phyloP scores from a whole-genome alignment of 30 jellyfish, hydroid and myxozoan genomes.

The Clytia hemisphaerica region DNA sequence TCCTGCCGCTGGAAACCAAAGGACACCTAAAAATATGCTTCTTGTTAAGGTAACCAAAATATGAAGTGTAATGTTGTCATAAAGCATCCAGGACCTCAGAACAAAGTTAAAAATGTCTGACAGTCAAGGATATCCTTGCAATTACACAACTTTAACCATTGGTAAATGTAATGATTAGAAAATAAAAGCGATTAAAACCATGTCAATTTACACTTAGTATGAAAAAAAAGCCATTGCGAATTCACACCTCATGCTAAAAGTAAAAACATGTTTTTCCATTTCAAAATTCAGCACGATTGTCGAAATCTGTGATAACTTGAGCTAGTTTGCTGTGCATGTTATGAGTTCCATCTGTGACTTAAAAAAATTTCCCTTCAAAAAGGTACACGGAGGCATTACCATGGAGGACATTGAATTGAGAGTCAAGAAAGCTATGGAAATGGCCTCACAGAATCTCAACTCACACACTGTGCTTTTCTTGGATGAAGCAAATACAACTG shows the following conservation, averaged over 20 bases:
- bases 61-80: not conserved
- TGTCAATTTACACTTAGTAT: too few species aligned
- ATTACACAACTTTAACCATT: too few species aligned
- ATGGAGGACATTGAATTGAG: slow-evolving; percentile 18
- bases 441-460: slow-evolving; percentile 28
- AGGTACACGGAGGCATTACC: slow-evolving; percentile 78
- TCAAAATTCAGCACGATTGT: too few species aligned
- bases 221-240: too few species aligned
- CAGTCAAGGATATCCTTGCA: too few species aligned
- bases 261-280: too few species aligned
- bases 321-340: not conserved
- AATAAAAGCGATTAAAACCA: too few species aligned
- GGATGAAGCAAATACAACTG: slow-evolving; percentile 53
- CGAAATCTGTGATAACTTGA: not conserved
- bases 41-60: slow-evolving; percentile 37
- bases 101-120: too few species aligned
- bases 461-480: slow-evolving; percentile 31
- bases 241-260: too few species aligned
- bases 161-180: too few species aligned
- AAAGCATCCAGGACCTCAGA: too few species aligned
- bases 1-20: not conserved
- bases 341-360: not conserved
- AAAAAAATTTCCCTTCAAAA: not conserved
- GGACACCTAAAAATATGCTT: slow-evolving; percentile 32
- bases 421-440: slow-evolving; percentile 39